A percentile compares a stretch with the other conserved stretches of the same genome.
These are phyloP conservation scores for Tiaroga cobitis DNA, from an alignment of 2,797 vertebrate species.

Conservation along the genomic window DNA sequence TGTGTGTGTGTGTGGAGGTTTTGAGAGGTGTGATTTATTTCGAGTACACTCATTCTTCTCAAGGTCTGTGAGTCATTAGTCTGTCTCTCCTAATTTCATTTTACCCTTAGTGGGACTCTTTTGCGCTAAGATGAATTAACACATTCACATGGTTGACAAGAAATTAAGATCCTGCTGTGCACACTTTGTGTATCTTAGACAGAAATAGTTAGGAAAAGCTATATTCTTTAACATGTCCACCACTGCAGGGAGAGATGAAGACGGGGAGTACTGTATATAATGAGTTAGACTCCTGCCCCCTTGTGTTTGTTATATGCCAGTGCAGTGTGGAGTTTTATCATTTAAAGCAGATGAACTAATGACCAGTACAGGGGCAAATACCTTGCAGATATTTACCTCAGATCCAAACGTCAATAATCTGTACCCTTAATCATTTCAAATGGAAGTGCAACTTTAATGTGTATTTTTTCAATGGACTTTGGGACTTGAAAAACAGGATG, in stretches of 20 bases:
- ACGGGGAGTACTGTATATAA: not conserved
- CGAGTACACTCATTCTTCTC: not conserved
- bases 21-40: not conserved
- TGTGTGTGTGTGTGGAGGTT: not conserved
- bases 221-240: not conserved
- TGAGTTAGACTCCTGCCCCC: conserved; percentile 42
- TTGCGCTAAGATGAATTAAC: conserved; percentile 4
- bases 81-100: conserved; percentile 7
- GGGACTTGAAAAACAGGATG: not conserved
- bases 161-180: conserved; percentile 1
- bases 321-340: not conserved
- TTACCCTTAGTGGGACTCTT: not conserved
- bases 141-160: not conserved
- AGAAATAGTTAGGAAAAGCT: conserved; percentile 15
- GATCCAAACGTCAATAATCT: not conserved
- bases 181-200: not conserved
- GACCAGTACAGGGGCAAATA: not conserved
- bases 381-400: not conserved
- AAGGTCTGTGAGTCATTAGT: conserved; percentile 23
- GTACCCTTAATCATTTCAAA: not conserved
- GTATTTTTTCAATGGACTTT: not conserved
- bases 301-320: conserved; percentile 34
- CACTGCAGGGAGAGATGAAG: not conserved
- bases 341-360: not conserved
- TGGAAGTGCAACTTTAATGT: not conserved